Percentiles rank a stretch among this genome's conserved stretches.
Conservation (phyloP, 2,113 vertebrate genomes). For the Poeciliopsis occidentalis region DNA sequence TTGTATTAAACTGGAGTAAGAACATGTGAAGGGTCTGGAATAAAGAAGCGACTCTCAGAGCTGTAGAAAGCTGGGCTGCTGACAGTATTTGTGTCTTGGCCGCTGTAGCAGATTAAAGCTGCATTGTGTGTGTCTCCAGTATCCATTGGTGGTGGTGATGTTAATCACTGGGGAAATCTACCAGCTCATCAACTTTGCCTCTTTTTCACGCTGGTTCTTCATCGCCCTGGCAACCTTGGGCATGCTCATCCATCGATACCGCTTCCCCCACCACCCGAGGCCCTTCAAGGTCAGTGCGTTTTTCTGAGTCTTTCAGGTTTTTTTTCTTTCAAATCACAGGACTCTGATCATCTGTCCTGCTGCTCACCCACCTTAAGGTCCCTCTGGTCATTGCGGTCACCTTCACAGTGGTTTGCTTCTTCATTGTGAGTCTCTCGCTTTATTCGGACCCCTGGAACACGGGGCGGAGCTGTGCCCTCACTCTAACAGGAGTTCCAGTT, state of each 20-base stretch:
- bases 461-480: slow-evolving; percentile 88
- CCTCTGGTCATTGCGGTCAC: slow-evolving; percentile 84
- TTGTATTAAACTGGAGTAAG: too few relatives aligned
- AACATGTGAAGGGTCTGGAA: too few relatives aligned
- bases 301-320: background rate
- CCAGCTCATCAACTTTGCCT: slow-evolving; percentile 87
- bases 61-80: too few relatives aligned
- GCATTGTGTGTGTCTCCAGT: slow-evolving; percentile 66
- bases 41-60: too few relatives aligned
- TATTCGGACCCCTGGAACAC: slow-evolving; percentile 95
- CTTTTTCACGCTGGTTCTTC: slow-evolving; percentile 90
- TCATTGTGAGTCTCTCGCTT: slow-evolving; percentile 93
- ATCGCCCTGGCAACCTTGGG: slow-evolving; percentile 86
- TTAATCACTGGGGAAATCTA: slow-evolving; percentile 84
- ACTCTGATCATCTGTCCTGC: background rate
- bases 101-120: background rate
- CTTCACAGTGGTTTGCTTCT: slow-evolving; percentile 94
- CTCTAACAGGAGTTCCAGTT: slow-evolving; percentile 89
- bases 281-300: slow-evolving; percentile 83
- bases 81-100: too few relatives aligned
- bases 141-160: slow-evolving; percentile 83
- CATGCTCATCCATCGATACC: slow-evolving; percentile 85
- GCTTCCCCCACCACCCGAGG: slow-evolving; percentile 83
- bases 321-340: background rate
- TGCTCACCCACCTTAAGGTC: slow-evolving; percentile 79